Conservation (phyloP, 2,113 vertebrate genomes). For the Pardalotus punctatus region DNA sequence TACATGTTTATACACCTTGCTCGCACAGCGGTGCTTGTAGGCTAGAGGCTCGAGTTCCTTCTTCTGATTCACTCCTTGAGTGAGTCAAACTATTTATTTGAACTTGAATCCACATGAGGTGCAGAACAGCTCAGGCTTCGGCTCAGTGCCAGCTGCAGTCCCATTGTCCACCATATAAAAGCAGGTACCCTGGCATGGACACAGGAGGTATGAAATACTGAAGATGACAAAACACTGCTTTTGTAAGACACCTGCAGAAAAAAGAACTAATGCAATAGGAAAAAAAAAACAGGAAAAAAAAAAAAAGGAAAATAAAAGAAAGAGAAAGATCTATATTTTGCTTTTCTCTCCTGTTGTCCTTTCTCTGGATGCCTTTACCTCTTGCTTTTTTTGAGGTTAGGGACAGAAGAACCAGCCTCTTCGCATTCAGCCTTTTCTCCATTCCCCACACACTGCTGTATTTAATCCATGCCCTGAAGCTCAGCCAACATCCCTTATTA, state of each 20-base stretch:
- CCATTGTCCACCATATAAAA: slow-evolving; percentile 50
- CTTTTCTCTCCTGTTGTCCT: slow-evolving; percentile 15
- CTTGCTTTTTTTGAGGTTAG: background rate
- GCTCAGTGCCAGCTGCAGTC: slow-evolving; percentile 9
- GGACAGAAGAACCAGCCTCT: background rate
- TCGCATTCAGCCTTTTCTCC: background rate
- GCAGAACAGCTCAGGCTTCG: background rate
- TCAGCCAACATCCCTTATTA: background rate
- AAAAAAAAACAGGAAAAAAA: background rate
- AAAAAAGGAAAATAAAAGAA: background rate
- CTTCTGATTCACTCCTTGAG: slow-evolving; percentile 44
- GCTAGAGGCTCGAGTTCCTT: slow-evolving; percentile 24
- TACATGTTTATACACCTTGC: background rate
- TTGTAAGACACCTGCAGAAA: background rate
- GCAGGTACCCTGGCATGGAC: background rate
- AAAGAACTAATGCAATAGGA: background rate
- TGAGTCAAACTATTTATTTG: slow-evolving; percentile 35
- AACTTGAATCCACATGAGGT: slow-evolving; percentile 16
- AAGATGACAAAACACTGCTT: slow-evolving; percentile 25
- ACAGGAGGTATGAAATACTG: background rate
- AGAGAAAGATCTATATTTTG: background rate
- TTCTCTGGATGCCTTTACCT: background rate
- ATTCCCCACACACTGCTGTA: background rate
- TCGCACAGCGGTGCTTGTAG: slow-evolving; percentile 16
- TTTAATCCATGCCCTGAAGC: background rate